Evolutionary conservation across 2,888 invertebrate genomes (phyloP).

Genomic region (Cataglyphis livida): DNA sequence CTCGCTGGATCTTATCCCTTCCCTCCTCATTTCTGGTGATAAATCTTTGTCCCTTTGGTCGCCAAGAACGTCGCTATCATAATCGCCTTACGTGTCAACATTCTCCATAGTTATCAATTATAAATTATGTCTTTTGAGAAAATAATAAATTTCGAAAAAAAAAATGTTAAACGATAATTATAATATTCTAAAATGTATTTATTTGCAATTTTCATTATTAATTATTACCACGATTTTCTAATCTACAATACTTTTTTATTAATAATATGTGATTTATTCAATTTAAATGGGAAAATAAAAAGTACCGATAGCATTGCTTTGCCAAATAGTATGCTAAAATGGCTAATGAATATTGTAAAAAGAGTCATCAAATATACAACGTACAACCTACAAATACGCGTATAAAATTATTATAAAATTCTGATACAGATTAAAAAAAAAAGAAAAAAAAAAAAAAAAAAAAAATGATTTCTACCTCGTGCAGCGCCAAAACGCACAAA

Average conservation of each 20-base stretch:
- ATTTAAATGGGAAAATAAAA: background rate
- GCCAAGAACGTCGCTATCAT: slow-evolving; percentile 3
- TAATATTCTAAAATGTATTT: background rate
- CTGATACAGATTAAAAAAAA: slow-evolving; percentile 47
- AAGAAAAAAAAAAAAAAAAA: slow-evolving; percentile 52
- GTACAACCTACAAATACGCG: slow-evolving; percentile 12
- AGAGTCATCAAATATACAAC: slow-evolving; percentile 15
- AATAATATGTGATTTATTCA: too few relatives aligned
- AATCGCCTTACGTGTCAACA: slow-evolving; percentile 11
- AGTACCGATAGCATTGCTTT: background rate
- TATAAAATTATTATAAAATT: slow-evolving; percentile 54
- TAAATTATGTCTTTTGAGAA: slow-evolving; percentile 22
- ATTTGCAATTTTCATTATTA: background rate
- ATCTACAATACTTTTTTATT: background rate
- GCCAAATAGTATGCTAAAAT: background rate
- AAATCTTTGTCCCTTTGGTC: slow-evolving; percentile 39
- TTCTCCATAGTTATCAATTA: slow-evolving; percentile 22
- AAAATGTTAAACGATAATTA: background rate
- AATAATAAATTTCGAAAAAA: background rate
- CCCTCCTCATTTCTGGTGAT: slow-evolving; percentile 46
- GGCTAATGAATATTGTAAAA: slow-evolving; percentile 16
- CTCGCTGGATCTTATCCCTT: slow-evolving; percentile 29
- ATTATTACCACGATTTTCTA: background rate
- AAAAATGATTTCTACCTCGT: slow-evolving; percentile 62
- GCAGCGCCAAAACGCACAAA: slow-evolving; percentile 48